A percentile compares a stretch with the other conserved stretches of the same genome.
phyloP scores from a whole-genome alignment of 1,140 invertebrate genomes.

The Epicauta chinensis region DNA sequence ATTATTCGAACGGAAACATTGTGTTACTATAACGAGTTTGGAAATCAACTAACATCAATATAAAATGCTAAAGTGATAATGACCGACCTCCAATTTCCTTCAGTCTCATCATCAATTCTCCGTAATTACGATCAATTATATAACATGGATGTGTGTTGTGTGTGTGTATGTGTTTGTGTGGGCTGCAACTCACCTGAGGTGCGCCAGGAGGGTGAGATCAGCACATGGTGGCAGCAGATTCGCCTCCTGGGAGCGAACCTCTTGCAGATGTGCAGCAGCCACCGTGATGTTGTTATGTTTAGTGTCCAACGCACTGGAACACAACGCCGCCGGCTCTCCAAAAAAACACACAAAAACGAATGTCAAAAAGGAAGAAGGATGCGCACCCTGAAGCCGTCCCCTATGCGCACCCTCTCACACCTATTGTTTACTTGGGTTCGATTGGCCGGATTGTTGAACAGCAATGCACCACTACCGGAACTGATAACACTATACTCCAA shows the following conservation, averaged over 20 bases:
- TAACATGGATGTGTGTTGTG: too few relatives aligned
- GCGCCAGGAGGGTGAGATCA: conserved; percentile 36
- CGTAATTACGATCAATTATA: too few relatives aligned
- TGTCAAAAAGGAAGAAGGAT: conserved; percentile 22
- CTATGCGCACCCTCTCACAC: conserved; percentile 34
- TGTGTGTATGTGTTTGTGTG: too few relatives aligned
- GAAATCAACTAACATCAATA: too few relatives aligned
- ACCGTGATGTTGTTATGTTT: conserved; percentile 29
- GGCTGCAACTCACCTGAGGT: conserved; percentile 36
- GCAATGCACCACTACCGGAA: conserved; percentile 20
- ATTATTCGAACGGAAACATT: too few relatives aligned
- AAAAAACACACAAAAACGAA: too few relatives aligned
- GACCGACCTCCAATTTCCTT: not conserved
- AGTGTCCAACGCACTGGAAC: conserved; percentile 31
- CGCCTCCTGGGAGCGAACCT: conserved; percentile 38
- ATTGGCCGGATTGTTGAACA: conserved; percentile 29
- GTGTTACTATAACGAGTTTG: too few relatives aligned
- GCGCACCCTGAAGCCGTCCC: conserved; percentile 27
- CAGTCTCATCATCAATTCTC: too few relatives aligned
- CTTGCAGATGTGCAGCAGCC: conserved; percentile 41
- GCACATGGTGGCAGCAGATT: conserved; percentile 38
- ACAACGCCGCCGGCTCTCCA: conserved; percentile 8
- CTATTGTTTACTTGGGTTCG: conserved; percentile 34
- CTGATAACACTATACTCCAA: conserved; percentile 20
- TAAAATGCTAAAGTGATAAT: too few relatives aligned